Base-by-base conservation (phyloP, 2,797 vertebrate genomes). In the Taeniopygia guttata region DNA sequence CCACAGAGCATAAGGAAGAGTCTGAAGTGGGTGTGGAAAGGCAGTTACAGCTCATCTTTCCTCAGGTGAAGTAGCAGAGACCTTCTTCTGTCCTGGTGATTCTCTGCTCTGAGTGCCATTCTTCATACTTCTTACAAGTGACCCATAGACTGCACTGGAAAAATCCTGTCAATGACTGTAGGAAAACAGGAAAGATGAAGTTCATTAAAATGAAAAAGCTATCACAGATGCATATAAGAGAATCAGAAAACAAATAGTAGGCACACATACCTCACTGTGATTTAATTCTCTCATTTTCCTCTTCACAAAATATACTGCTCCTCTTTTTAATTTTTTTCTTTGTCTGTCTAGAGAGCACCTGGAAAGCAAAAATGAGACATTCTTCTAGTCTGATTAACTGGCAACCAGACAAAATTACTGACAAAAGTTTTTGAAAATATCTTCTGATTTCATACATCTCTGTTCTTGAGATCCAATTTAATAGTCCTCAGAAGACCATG, bases 381-480 rank as follows among this genome's bases (percentile, higher is more conserved):
- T 87, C 16, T 52, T 82, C 17, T 60, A 56, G 30, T 72, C 36
- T 38, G 72, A 77, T 93, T 89, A 80, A 63, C 45, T 70, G 27
- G 17, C 77, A 94, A 66, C 9, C 13, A 82, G 30, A 45, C 4
- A 82, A 91, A 89, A 85, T 66, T 83, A 54, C 13, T 7, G 4
- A 66, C 11, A 51, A 52, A 79, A 32, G 12, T 18, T 90, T 86
- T 79, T 55, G 5, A 84, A 87, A 92, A 66, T 68, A 66, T 36
- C n/a, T 60, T 82, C 52, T 85, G n/a, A 91, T 93, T 95, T 90
- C 60, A 70, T 66, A 66, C 18, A 60, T 36, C 11, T 80, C 23
- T 49, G 9, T 54, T 91, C 46, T 48, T 75, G 67, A 80, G 46
- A 81, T 68, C 4, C 13, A 60, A 77, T 83, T 46, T 68, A 76